Percentiles rank a stretch among this genome's conserved stretches.
These are phyloP conservation scores for Henricia sp. DNA, from an alignment of 53 echinoderm and acorn worm species.

Conservation along the genomic window DNA sequence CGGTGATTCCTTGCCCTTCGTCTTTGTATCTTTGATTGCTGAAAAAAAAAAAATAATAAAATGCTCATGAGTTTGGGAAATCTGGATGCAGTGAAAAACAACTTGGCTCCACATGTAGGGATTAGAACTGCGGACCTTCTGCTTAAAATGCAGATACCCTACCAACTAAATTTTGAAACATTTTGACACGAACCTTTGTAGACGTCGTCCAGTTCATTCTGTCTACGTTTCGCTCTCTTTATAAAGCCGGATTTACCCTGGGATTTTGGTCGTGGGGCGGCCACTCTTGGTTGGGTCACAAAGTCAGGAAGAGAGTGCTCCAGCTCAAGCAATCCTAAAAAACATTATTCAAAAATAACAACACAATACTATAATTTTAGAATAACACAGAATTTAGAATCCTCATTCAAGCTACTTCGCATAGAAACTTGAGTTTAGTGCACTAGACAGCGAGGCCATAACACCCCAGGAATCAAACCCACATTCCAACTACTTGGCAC, in stretches of 20 bases:
- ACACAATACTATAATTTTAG: too few species aligned
- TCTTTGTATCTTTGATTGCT: slow-evolving; percentile 90
- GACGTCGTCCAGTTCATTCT: slow-evolving; percentile 94
- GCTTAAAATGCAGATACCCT: too few species aligned
- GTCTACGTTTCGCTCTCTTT: slow-evolving; percentile 85
- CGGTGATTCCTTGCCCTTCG: slow-evolving; percentile 78
- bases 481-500: too few species aligned
- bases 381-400: too few species aligned
- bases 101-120: too few species aligned
- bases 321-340: slow-evolving; percentile 85
- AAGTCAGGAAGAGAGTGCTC: slow-evolving; percentile 95
- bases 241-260: slow-evolving; percentile 90
- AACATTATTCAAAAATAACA: not conserved
- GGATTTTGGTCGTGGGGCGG: slow-evolving; percentile 92
- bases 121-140: too few species aligned
- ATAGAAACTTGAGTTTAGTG: too few species aligned
- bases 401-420: not conserved
- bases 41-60: not conserved
- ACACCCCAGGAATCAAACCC: too few species aligned
- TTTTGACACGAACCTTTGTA: slow-evolving; percentile 74
- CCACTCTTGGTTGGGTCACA: slow-evolving; percentile 92
- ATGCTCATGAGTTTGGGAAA: too few species aligned
- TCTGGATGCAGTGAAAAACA: too few species aligned
- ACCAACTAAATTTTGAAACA: too few species aligned
- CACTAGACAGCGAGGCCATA: too few species aligned